These are phyloP conservation scores for Macrosteles quadrilineatus DNA, from an alignment of 1,140 invertebrate genomes.

Conservation along the genomic window DNA sequence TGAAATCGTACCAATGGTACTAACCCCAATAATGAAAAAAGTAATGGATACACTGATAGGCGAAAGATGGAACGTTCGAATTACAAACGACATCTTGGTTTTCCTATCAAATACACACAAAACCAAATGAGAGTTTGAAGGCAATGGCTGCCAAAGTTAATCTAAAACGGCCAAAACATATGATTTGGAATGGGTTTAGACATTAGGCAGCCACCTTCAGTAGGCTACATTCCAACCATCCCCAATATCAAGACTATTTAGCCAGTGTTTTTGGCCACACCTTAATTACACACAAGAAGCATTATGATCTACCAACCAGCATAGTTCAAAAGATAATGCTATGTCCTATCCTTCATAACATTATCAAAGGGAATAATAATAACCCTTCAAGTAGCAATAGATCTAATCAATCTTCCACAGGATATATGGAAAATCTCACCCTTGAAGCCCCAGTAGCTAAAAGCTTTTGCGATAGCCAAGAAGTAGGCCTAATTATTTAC, in stretches of 20 bases:
- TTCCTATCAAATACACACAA: not conserved
- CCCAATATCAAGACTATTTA: constrained; percentile 27
- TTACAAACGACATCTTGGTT: constrained; percentile 1
- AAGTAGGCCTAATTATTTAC: not conserved
- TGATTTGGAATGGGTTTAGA: not conserved
- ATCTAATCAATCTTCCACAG: too few species aligned
- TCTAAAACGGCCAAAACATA: not conserved
- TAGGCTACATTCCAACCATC: constrained; percentile 6
- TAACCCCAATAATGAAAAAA: constrained; percentile 19
- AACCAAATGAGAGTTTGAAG: constrained; percentile 1
- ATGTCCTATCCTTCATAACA: constrained; percentile 16
- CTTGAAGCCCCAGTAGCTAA: not conserved
- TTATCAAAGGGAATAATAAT: constrained; percentile 15
- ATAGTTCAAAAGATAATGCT: constrained; percentile 14
- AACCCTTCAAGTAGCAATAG: too few species aligned
- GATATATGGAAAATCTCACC: not conserved
- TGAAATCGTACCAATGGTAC: constrained; percentile 20
- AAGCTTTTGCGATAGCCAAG: not conserved
- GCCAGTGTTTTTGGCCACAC: constrained; percentile 10
- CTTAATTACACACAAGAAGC: constrained; percentile 7
- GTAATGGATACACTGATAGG: not conserved
- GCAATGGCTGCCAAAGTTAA: not conserved
- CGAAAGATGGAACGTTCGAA: constrained; percentile 5
- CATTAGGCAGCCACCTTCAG: constrained; percentile 20
- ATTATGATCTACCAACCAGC: constrained; percentile 23